Base-by-base conservation (phyloP, 1,140 invertebrate species). In the Zelostemma sp. region DNA sequence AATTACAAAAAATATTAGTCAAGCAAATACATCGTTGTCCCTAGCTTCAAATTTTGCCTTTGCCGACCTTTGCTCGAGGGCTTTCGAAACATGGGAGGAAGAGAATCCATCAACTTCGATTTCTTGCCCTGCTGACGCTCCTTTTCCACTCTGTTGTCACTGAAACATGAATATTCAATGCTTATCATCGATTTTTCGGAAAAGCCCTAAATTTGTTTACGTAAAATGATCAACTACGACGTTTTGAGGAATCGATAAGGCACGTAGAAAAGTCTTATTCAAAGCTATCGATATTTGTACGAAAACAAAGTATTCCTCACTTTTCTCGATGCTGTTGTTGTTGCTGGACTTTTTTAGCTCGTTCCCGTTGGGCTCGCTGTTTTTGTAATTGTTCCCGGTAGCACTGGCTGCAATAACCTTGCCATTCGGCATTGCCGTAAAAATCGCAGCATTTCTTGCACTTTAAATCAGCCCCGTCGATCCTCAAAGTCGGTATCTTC, bases 391-490 rank as follows among this genome's bases (percentile, higher is more conserved):
- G 88, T 73, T 92, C 90, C 40, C 91, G 86, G 75, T 93, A 90
- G 80, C 93, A 99, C 85, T 97, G 93, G 17, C 97, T 99, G 82
- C 98, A 99, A 80, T 97, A 97, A 11, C 97, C 94, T 84, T 97
- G 92, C 94, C 97, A 99, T 79, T 97, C 93, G 21, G 94, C 93
- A 85, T 98, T 99, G 14, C 98, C 97, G 84, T 93, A 99, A 88
- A 91, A 99, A 57, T 96, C 96, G 87, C 97, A 99, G 11, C 95
- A 94, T 85, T 94, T 96, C 82, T 95, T 95, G 84, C 98, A 99
- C 72, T 97, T 91, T 61, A 99, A 86, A 84, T 97, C 95, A 51
- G 91, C 89, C 72, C 93, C 91, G 64, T 93, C 91, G 41, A 97
- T 92, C 56, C 94, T 88, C 11, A 35, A 35, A n/a, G 33, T 35